phyloP scores from a whole-genome alignment of 2,113 vertebrate species.

The Antigone vipio region DNA sequence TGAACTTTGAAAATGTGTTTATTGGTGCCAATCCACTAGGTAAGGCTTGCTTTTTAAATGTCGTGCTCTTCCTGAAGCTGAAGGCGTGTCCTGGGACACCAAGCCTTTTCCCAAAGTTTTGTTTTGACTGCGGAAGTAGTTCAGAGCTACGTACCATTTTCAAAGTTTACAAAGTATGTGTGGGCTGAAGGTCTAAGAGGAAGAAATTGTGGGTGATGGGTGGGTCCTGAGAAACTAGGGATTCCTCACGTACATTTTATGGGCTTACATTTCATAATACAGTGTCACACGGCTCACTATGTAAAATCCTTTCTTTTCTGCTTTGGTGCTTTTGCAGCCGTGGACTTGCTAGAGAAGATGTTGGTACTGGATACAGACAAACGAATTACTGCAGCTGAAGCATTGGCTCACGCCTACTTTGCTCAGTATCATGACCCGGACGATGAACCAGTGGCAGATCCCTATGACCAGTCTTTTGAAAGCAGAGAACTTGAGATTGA shows the following conservation, averaged over 20 bases:
- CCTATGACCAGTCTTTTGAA: conserved; percentile 97
- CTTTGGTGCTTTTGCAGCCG: conserved; percentile 74
- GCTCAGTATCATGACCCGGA: conserved; percentile 96
- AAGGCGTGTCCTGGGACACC: not conserved
- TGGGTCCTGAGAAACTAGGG: not conserved
- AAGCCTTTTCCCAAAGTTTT: not conserved
- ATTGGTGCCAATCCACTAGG: conserved; percentile 96
- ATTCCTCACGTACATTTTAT: rapidly evolving
- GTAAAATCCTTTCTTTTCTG: not conserved
- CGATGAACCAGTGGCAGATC: conserved; percentile 93
- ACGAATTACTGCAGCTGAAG: conserved; percentile 92
- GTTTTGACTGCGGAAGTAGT: not conserved
- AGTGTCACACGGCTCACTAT: not conserved
- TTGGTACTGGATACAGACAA: conserved; percentile 96
- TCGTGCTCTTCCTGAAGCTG: not conserved
- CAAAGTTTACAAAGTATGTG: rapidly evolving
- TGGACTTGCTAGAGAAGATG: conserved; percentile 98
- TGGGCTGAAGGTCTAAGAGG: not conserved
- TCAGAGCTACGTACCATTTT: rapidly evolving
- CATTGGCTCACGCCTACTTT: conserved; percentile 91
- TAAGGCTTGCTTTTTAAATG: conserved; percentile 59
- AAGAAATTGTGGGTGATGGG: not conserved
- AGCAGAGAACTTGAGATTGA: conserved; percentile 95
- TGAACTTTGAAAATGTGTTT: conserved; percentile 97
- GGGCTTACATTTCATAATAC: not conserved